Percentiles rank a stretch among this genome's conserved stretches.
Evolutionary conservation across 2,888 invertebrate species (phyloP).

Genomic region (Schrankia costaestrigalis): DNA sequence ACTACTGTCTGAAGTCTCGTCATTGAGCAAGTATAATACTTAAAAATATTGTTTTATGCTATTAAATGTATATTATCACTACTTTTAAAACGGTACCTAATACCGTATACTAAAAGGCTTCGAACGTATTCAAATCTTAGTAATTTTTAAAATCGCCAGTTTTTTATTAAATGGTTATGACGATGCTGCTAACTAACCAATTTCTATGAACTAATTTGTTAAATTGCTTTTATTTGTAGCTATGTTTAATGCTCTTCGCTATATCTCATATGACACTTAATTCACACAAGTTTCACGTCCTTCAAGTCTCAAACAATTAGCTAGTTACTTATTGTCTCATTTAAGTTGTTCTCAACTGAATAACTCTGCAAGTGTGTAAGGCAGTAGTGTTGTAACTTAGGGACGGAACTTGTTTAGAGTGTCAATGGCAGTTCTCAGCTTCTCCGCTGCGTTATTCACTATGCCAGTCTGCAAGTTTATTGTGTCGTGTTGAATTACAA

Average conservation of each 20-base stretch:
- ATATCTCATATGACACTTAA: conserved; percentile 23
- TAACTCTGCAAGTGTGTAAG: conserved; percentile 39
- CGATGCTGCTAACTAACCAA: no score
- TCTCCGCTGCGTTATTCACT: conserved; percentile 42
- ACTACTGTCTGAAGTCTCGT: conserved; percentile 25
- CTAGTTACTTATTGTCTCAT: conserved; percentile 50
- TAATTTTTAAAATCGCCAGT: no score
- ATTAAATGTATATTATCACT: no score
- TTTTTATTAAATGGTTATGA: no score
- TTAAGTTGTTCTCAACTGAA: conserved; percentile 45
- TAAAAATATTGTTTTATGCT: no score
- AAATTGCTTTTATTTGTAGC: neutral
- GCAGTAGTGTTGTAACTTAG: conserved; percentile 42
- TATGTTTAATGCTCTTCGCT: conserved; percentile 7
- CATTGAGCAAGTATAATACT: no score
- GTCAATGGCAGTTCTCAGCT: conserved; percentile 51
- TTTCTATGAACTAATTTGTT: no score
- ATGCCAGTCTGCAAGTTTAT: conserved; percentile 41
- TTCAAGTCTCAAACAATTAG: conserved; percentile 44
- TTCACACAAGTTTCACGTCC: conserved; percentile 31
- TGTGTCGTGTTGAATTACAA: conserved; percentile 42
- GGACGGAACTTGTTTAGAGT: conserved; percentile 51
- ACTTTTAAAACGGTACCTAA: no score
- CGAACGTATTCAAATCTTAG: no score
- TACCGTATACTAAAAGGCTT: no score